These are phyloP conservation scores for Sporophila hypoxantha DNA, from an alignment of 2,113 vertebrate genomes.

Conservation along the genomic window DNA sequence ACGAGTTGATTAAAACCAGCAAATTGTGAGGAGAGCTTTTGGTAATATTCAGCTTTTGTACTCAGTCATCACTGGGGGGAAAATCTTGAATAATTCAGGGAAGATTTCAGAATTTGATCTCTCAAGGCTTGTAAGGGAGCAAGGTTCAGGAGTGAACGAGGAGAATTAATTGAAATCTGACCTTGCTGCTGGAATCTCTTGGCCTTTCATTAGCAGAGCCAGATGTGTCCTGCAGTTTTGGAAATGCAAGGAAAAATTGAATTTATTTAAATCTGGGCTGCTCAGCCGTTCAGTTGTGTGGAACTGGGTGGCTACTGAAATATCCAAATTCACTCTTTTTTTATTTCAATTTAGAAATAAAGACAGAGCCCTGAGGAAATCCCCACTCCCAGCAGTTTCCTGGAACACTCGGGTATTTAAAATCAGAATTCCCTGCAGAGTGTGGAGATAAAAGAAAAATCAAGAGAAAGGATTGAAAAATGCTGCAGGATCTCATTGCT, in stretches of 20 bases:
- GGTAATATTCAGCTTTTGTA: not conserved
- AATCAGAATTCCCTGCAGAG: not conserved
- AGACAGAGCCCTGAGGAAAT: not conserved
- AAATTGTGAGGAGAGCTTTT: not conserved
- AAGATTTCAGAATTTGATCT: not conserved
- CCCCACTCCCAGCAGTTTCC: not conserved
- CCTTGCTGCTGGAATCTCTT: not conserved
- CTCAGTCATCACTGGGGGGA: not conserved
- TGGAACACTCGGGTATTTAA: not conserved
- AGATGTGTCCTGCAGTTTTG: not conserved
- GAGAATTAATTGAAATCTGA: not conserved
- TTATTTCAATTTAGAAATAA: not conserved
- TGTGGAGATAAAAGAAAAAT: not conserved
- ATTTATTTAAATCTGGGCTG: not conserved
- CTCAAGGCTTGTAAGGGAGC: not conserved
- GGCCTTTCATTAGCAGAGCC: not conserved
- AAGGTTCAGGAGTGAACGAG: not conserved
- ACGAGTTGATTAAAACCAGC: not conserved
- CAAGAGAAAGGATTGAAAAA: not conserved
- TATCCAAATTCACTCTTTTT: not conserved
- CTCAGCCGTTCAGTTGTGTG: not conserved
- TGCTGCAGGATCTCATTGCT: not conserved
- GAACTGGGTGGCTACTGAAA: not conserved
- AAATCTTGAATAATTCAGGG: not conserved
- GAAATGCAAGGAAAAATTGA: not conserved